Conservation (phyloP, 2,113 vertebrate genomes). For the Nipponia nippon region DNA sequence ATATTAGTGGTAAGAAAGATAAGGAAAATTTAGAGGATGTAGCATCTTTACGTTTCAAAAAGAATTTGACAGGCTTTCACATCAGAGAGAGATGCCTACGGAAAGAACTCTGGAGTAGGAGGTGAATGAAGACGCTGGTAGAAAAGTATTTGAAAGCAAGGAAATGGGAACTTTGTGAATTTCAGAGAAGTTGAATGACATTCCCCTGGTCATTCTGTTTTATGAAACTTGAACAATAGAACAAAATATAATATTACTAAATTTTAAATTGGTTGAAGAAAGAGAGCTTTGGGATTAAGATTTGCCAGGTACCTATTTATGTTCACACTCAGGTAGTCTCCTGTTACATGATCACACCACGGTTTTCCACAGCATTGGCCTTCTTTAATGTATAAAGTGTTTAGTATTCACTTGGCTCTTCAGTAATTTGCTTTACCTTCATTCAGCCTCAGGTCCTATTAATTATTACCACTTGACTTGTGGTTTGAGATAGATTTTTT, state of each 20-base stretch:
- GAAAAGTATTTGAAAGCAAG: not conserved
- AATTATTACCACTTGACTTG: not conserved
- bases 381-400: not conserved
- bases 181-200: not conserved
- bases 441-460: not conserved
- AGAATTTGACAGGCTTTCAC: constrained; percentile 33
- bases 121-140: not conserved
- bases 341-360: not conserved
- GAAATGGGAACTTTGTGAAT: not conserved
- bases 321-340: not conserved
- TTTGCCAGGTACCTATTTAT: not conserved
- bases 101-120: not conserved
- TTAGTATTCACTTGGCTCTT: not conserved
- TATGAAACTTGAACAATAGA: not conserved
- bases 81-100: not conserved
- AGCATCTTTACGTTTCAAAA: constrained; percentile 44
- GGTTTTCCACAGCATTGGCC: not conserved
- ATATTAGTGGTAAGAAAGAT: constrained; percentile 45
- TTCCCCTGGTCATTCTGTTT: not conserved
- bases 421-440: not conserved
- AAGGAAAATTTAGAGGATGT: constrained; percentile 40
- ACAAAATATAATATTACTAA: not conserved
- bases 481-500: not conserved
- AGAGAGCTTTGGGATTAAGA: not conserved
- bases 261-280: not conserved